A percentile compares a stretch with the other conserved stretches of the same genome.
Conservation (phyloP, 2,797 vertebrate genomes). For the Semotilus atromaculatus region DNA sequence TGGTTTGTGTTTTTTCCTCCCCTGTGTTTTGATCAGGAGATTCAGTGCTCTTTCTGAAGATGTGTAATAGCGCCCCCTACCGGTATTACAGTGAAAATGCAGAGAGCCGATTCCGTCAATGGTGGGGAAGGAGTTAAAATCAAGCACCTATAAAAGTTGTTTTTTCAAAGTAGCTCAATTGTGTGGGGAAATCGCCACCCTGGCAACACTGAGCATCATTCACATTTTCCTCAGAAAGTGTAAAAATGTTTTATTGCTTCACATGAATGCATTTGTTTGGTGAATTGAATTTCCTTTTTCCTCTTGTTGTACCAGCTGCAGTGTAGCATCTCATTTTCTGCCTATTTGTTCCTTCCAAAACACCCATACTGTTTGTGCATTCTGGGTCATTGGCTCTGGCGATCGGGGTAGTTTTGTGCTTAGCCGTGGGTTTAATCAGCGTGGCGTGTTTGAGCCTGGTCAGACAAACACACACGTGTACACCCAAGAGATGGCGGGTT, state of each 20-base stretch:
- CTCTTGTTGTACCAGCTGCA: slow-evolving; percentile 74
- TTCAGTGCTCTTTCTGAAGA: too few species aligned
- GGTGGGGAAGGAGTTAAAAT: too few species aligned
- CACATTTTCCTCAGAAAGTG: neutral
- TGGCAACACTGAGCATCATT: slow-evolving; percentile 52
- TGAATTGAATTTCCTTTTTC: slow-evolving; percentile 37
- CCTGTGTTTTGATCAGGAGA: too few species aligned
- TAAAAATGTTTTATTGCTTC: neutral
- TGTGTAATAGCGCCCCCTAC: too few species aligned
- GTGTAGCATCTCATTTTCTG: slow-evolving; percentile 78
- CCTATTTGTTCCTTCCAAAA: slow-evolving; percentile 77
- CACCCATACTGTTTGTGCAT: slow-evolving; percentile 77
- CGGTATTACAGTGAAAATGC: too few species aligned
- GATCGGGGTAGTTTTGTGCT: slow-evolving; percentile 79
- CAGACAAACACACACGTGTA: slow-evolving; percentile 59
- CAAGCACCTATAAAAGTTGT: too few species aligned
- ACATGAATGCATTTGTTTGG: slow-evolving; percentile 46
- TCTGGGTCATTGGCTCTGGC: slow-evolving; percentile 79
- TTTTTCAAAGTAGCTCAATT: neutral
- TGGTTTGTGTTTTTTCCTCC: too few species aligned
- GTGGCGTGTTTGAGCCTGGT: slow-evolving; percentile 74
- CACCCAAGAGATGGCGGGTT: slow-evolving; percentile 80
- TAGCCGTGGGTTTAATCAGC: slow-evolving; percentile 81
- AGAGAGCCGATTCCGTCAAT: too few species aligned
- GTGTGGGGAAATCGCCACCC: neutral